Percentiles rank a stretch among this genome's conserved stretches.
Evolutionary conservation across 1,140 invertebrate genomes (phyloP).

Genomic region (Callitettix versicolor): DNA sequence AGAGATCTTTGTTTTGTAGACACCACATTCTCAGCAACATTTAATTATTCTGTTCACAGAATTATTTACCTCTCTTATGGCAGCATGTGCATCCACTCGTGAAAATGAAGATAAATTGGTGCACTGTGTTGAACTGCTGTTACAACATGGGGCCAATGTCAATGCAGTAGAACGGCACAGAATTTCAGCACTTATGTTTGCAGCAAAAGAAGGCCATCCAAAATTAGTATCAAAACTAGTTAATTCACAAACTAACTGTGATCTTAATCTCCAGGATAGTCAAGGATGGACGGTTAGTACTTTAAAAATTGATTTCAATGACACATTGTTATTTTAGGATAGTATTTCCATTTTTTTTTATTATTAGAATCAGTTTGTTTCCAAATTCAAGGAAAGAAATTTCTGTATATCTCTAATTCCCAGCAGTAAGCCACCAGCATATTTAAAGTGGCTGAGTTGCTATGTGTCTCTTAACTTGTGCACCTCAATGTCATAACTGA

Average conservation of each 20-base stretch:
- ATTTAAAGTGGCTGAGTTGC: too few relatives aligned
- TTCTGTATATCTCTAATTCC: too few relatives aligned
- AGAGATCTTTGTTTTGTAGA: too few relatives aligned
- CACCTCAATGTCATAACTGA: too few relatives aligned
- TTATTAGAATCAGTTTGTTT: too few relatives aligned
- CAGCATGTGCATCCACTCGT: slow-evolving; percentile 34
- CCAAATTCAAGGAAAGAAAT: too few relatives aligned
- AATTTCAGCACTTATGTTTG: slow-evolving; percentile 52
- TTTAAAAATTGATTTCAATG: neutral
- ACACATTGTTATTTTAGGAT: too few relatives aligned
- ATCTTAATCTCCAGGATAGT: slow-evolving; percentile 41
- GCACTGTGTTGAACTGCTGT: slow-evolving; percentile 34
- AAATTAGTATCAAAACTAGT: slow-evolving; percentile 40
- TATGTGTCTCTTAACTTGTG: too few relatives aligned
- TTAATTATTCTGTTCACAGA: too few relatives aligned
- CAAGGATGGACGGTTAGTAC: slow-evolving; percentile 30
- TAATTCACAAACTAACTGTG: slow-evolving; percentile 36
- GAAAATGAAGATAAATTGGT: slow-evolving; percentile 30
- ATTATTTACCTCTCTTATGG: slow-evolving; percentile 41
- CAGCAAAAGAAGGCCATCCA: slow-evolving; percentile 47
- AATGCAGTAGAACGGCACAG: slow-evolving; percentile 37
- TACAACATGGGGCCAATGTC: slow-evolving; percentile 34
- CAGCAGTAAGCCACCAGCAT: too few relatives aligned
- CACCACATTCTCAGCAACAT: too few relatives aligned
- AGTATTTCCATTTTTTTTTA: too few relatives aligned